Conservation (phyloP, 2,888 invertebrate genomes). For the Cosmia trapezina region DNA sequence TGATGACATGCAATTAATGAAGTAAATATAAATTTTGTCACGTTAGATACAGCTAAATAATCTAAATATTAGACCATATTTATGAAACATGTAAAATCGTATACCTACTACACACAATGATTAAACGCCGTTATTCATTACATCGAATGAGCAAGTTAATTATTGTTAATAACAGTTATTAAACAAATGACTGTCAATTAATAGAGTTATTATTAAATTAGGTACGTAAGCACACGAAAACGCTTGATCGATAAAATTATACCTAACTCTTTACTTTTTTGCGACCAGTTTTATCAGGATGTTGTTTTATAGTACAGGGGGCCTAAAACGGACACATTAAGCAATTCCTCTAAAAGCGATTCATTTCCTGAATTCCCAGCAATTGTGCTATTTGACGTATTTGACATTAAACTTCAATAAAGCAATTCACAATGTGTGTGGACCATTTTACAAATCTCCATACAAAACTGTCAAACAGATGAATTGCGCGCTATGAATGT, state of each 20-base stretch:
- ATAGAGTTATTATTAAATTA: constrained; percentile 1
- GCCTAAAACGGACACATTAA: no score
- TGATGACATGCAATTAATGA: not conserved
- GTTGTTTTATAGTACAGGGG: not conserved
- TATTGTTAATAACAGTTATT: not conserved
- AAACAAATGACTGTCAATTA: constrained; percentile 23
- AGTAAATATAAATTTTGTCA: not conserved
- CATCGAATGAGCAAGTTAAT: not conserved
- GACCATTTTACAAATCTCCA: no score
- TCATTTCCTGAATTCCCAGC: no score
- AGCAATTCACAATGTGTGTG: no score
- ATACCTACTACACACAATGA: not conserved
- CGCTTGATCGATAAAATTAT: not conserved
- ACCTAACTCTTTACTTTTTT: not conserved
- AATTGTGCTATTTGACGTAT: no score
- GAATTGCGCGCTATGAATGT: no score
- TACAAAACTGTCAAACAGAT: no score
- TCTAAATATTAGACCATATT: not conserved
- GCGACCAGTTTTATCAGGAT: not conserved
- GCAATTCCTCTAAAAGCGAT: no score
- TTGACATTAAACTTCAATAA: no score
- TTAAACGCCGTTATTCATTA: constrained; percentile 6
- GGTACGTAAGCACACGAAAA: not conserved
- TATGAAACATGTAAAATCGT: not conserved
- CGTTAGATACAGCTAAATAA: not conserved